Percentiles rank a stretch among this genome's conserved stretches.
phyloP scores from a whole-genome alignment of 2,113 vertebrate species.

The Cranoglanis bouderius region DNA sequence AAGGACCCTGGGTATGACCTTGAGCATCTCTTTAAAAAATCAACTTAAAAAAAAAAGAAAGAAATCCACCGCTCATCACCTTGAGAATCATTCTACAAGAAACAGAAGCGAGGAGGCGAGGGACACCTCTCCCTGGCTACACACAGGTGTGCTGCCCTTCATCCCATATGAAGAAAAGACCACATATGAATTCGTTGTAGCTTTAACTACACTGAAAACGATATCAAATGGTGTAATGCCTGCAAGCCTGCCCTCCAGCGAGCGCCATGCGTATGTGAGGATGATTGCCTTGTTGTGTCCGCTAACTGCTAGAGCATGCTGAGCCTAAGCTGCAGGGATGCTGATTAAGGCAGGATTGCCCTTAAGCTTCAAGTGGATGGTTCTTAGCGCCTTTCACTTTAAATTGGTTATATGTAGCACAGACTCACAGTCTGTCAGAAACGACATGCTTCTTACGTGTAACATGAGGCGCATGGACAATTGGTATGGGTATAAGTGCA shows the following conservation, averaged over 20 bases:
- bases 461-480: conserved; percentile 17
- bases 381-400: conserved; percentile 34
- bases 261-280: conserved; percentile 31
- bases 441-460: conserved; percentile 23
- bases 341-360: conserved; percentile 53
- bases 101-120: conserved; percentile 21
- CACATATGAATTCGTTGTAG: conserved; percentile 44
- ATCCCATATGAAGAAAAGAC: conserved; percentile 49
- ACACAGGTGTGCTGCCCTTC: conserved; percentile 41
- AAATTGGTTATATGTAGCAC: conserved; percentile 34
- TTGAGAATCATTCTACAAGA: conserved; percentile 41
- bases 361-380: conserved; percentile 39
- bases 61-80: conserved; percentile 24
- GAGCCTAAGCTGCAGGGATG: conserved; percentile 48
- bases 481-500: conserved; percentile 3
- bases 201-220: conserved; percentile 50
- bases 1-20: conserved; percentile 48
- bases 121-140: conserved; percentile 22
- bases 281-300: conserved; percentile 56
- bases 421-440: conserved; percentile 11
- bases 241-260: conserved; percentile 37
- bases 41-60: conserved; percentile 25
- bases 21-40: conserved; percentile 42
- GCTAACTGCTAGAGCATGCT: conserved; percentile 46
- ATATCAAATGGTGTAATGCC: conserved; percentile 50